These are phyloP conservation scores for Stegastes partitus DNA, from an alignment of 2,113 vertebrate genomes.

Conservation along the genomic window DNA sequence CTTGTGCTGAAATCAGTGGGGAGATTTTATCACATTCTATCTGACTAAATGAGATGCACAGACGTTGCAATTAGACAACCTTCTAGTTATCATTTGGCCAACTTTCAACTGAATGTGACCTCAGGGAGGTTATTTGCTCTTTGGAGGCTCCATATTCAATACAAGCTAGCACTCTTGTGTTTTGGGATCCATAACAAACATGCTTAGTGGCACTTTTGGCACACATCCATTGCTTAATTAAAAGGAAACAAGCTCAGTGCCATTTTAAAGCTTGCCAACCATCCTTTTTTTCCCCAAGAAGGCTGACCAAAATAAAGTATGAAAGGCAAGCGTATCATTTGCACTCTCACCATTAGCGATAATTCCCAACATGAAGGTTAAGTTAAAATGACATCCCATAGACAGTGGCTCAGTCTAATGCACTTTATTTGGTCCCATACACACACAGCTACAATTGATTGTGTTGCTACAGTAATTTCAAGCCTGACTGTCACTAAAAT, in stretches of 20 bases:
- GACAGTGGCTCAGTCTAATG: neutral
- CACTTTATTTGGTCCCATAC: conserved; percentile 16
- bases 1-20: too few relatives aligned
- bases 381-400: neutral
- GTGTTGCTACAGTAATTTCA: neutral
- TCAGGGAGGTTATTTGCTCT: neutral
- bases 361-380: neutral
- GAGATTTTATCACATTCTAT: too few relatives aligned
- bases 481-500: neutral
- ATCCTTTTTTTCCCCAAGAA: too few relatives aligned
- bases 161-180: conserved; percentile 15
- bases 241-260: conserved; percentile 16
- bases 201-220: conserved; percentile 12
- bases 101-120: neutral
- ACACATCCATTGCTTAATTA: conserved; percentile 28
- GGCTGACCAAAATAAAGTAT: neutral
- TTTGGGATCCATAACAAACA: conserved; percentile 36
- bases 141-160: conserved; percentile 3
- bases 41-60: too few relatives aligned
- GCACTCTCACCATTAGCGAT: conserved; percentile 10
- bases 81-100: neutral
- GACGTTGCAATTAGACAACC: too few relatives aligned
- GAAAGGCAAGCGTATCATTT: neutral
- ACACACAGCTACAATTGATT: neutral
- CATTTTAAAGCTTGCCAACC: too few relatives aligned